These are phyloP conservation scores for Chymomyza procnemis DNA, from an alignment of 2,888 invertebrate species.

Conservation along the genomic window DNA sequence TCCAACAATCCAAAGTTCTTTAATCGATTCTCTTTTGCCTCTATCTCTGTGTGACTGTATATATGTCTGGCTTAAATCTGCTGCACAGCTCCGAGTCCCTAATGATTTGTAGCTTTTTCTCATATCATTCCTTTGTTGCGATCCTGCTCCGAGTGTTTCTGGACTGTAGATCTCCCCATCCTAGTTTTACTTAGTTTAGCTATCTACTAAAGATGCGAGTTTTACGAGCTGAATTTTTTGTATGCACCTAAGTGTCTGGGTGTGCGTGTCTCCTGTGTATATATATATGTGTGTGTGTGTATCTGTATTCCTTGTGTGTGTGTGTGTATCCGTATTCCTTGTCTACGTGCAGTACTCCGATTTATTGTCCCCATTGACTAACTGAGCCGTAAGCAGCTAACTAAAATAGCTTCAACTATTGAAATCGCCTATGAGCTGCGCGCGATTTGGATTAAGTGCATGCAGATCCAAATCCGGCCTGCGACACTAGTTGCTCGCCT, in stretches of 20 bases:
- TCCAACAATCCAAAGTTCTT: too few relatives aligned
- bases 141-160: background rate
- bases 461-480: slow-evolving; percentile 36
- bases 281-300: background rate
- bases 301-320: too few relatives aligned
- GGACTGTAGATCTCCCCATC: background rate
- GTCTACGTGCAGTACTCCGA: slow-evolving; percentile 31
- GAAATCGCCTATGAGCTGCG: background rate
- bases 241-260: slow-evolving; percentile 23
- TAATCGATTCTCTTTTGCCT: too few relatives aligned
- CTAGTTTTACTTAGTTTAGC: slow-evolving; percentile 32
- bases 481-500: slow-evolving; percentile 63
- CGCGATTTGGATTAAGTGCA: slow-evolving; percentile 39
- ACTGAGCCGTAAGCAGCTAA: slow-evolving; percentile 70
- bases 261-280: background rate
- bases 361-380: slow-evolving; percentile 66
- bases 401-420: slow-evolving; percentile 57
- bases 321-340: too few relatives aligned
- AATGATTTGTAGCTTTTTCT: too few relatives aligned
- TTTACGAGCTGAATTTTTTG: slow-evolving; percentile 35
- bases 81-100: too few relatives aligned
- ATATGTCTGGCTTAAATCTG: too few relatives aligned
- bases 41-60: too few relatives aligned
- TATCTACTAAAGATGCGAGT: slow-evolving; percentile 65
- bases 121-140: too few relatives aligned